phyloP scores from a whole-genome alignment of 1,140 invertebrate species.

The Goniozus legneri region DNA sequence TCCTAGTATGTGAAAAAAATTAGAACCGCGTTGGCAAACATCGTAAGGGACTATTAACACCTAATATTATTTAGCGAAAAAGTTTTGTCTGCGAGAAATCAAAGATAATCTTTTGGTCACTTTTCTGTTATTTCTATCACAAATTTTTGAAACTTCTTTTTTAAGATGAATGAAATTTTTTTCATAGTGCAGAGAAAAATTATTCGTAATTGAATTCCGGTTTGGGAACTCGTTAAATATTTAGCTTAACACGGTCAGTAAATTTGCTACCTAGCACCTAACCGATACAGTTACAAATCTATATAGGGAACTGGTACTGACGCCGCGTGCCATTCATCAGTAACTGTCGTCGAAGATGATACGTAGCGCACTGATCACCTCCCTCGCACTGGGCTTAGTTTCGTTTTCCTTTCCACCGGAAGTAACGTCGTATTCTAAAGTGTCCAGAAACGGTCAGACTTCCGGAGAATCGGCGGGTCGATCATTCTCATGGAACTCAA shows the following conservation, averaged over 20 bases:
- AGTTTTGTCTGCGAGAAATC: slow-evolving; percentile 25
- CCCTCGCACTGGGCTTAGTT: slow-evolving; percentile 17
- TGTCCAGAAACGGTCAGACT: slow-evolving; percentile 39
- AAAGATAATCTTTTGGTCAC: too few relatives aligned
- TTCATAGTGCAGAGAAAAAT: too few relatives aligned
- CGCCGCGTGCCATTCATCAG: slow-evolving; percentile 24
- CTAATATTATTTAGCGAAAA: too few relatives aligned
- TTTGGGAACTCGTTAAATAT: too few relatives aligned
- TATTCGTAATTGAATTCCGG: too few relatives aligned
- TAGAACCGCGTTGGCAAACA: slow-evolving; percentile 27
- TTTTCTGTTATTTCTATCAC: too few relatives aligned
- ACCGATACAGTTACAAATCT: slow-evolving; percentile 44
- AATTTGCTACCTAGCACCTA: slow-evolving; percentile 8
- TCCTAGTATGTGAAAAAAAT: slow-evolving; percentile 30
- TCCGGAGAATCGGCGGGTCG: neutral
- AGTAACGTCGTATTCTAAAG: slow-evolving; percentile 39
- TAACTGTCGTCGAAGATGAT: slow-evolving; percentile 28
- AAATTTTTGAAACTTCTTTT: too few relatives aligned
- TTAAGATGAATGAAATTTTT: too few relatives aligned
- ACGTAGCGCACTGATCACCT: slow-evolving; percentile 17
- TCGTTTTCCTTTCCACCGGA: slow-evolving; percentile 18
- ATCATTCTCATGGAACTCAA: slow-evolving; percentile 18
- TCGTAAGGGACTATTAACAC: slow-evolving; percentile 29
- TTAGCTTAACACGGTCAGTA: slow-evolving; percentile 26
- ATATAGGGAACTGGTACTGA: slow-evolving; percentile 30